A percentile compares a stretch with the other conserved stretches of the same genome.
phyloP scores from a whole-genome alignment of 1,140 invertebrate species.

The Apis dorsata region DNA sequence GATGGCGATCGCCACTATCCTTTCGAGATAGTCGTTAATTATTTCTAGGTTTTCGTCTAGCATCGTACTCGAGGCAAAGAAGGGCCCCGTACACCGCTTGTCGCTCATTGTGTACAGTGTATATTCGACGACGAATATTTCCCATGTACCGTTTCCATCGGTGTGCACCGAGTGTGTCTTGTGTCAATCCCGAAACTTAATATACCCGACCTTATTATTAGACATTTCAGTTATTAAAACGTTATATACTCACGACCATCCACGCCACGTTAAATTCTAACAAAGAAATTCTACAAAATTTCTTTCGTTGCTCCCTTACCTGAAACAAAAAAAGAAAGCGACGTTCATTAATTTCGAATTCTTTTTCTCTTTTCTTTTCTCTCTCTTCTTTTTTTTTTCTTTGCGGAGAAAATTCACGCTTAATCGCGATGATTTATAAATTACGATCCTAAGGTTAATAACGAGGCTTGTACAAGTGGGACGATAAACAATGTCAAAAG shows the following conservation, averaged over 20 bases:
- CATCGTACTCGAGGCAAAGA: conserved; percentile 59
- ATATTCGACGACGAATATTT: conserved; percentile 47
- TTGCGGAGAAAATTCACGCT: background rate
- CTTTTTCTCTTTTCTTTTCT: background rate
- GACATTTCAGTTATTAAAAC: background rate
- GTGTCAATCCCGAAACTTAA: conserved; percentile 30
- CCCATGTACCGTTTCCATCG: background rate
- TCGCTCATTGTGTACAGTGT: conserved; percentile 52
- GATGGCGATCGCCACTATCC: conserved; percentile 76
- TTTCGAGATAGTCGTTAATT: conserved; percentile 76
- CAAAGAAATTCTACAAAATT: background rate
- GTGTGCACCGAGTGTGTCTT: conserved; percentile 13
- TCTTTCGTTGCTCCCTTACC: conserved; percentile 42
- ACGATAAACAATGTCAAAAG: conserved; percentile 50
- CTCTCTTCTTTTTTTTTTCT: background rate
- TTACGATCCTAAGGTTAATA: background rate
- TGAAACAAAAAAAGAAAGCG: conserved; percentile 38
- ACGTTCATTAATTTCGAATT: background rate
- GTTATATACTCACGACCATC: conserved; percentile 6
- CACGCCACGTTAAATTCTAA: background rate
- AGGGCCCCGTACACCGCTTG: conserved; percentile 38
- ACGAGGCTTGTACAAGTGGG: background rate
- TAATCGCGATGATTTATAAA: background rate
- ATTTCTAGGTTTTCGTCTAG: conserved; percentile 77
- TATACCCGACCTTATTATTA: background rate